A percentile compares a stretch with the other conserved stretches of the same genome.
Evolutionary conservation across 2,113 vertebrate genomes (phyloP).

Genomic region (Panthera leo): DNA sequence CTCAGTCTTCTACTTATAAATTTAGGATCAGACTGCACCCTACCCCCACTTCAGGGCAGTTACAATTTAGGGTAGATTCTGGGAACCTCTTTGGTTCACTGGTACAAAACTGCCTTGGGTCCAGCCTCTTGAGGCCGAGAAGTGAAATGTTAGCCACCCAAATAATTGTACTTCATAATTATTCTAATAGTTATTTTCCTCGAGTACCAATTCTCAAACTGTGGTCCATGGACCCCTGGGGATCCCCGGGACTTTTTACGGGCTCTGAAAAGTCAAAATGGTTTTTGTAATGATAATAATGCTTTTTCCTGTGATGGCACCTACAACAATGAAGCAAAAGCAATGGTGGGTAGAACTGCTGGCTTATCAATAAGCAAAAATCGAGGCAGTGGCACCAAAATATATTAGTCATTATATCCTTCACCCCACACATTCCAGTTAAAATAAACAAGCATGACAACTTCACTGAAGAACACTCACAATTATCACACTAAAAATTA

Average conservation of each 20-base stretch:
- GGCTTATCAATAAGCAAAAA: neutral
- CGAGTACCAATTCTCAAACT: neutral
- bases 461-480: neutral
- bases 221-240: neutral
- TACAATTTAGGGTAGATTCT: neutral
- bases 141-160: neutral
- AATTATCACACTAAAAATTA: neutral
- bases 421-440: neutral
- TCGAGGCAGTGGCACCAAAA: neutral
- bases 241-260: neutral
- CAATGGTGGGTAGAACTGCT: neutral
- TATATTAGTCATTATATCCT: neutral
- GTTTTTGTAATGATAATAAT: neutral
- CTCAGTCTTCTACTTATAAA: neutral
- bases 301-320: neutral
- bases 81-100: neutral
- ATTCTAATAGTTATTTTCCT: constrained; percentile 13
- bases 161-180: neutral
- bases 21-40: neutral
- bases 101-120: neutral
- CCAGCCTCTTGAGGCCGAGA: neutral
- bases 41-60: neutral
- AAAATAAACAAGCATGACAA: neutral
- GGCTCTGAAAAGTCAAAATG: neutral
- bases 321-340: neutral